Evolutionary conservation across 2,888 invertebrate genomes (phyloP).

Genomic region (Andrena chrysosceles): DNA sequence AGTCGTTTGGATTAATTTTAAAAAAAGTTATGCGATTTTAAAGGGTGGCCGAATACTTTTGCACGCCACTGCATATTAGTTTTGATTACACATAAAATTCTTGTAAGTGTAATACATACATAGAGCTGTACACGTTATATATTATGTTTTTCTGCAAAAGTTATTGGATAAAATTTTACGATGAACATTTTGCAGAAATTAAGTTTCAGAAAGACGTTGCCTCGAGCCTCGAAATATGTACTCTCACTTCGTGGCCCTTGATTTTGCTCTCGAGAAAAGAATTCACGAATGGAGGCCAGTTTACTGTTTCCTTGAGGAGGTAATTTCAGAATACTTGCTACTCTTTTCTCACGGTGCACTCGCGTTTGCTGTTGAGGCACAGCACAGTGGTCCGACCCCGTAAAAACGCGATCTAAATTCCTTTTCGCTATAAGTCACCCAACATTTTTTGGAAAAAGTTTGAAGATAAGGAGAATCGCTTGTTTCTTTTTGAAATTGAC

Average conservation of each 20-base stretch:
- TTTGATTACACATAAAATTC: background rate
- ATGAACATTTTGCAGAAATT: background rate
- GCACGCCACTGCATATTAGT: too few species aligned
- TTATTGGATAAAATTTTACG: background rate
- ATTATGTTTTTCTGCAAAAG: too few species aligned
- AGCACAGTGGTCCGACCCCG: background rate
- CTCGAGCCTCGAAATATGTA: background rate
- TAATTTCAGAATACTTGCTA: conserved; percentile 50
- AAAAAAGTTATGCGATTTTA: too few species aligned
- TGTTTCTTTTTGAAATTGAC: too few species aligned
- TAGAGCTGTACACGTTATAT: too few species aligned
- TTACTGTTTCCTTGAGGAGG: conserved; percentile 49
- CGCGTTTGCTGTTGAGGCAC: conserved; percentile 18
- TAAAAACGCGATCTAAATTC: too few species aligned
- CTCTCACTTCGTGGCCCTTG: conserved; percentile 10
- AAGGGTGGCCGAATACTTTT: too few species aligned
- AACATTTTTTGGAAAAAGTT: too few species aligned
- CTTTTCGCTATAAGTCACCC: too few species aligned
- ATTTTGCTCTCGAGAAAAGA: conserved; percentile 41
- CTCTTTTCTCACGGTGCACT: conserved; percentile 43
- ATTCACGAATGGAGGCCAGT: conserved; percentile 54
- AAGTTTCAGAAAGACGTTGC: conserved; percentile 3
- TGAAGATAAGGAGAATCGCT: too few species aligned
- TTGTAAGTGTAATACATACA: too few species aligned
- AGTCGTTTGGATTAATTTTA: too few species aligned